Evolutionary conservation across 2,797 vertebrate genomes (phyloP), one percentile per base, ranked within the genome.

Genomic region (Hypotaenidia philippensis): DNA sequence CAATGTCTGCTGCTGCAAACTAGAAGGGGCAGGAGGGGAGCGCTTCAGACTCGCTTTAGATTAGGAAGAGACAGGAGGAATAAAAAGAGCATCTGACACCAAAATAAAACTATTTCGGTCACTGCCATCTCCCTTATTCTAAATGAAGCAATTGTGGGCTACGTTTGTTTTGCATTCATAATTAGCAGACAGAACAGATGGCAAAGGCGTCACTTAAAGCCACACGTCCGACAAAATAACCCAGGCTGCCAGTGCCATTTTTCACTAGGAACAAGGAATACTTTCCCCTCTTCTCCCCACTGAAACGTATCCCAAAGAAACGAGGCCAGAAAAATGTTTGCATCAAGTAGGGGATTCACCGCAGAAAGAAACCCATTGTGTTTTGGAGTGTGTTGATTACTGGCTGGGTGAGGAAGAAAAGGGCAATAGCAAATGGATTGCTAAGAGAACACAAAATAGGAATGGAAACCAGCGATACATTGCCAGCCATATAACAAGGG

Each of bases 171-270:
- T 97, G 96, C 96, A 96, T 96, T 97, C 94, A 47, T 96, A 95
- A 97, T 96, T 95, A 97, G 96, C 96, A 96, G 95, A 95, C 95
- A 40, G 96, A 97, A 97, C 96, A 97, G 96, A 97, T 97, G 96
- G 96, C 95, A 96, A 94, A 96, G 96, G 95, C 95, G 87, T 94
- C 95, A 79, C 96, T 97, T 95, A 96, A 96, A 97, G 95, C 77
- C 95, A 95, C 95, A 95, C 91, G 94, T 27, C 93, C 59, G 83
- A 96, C 95, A 93, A 93, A 96, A 96, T 94, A 90, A 91, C 96
- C 96, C 94, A 84, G 94, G 88, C 96, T 96, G 96, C 96, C 96
- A 97, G 93, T 66, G 95, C 85, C 22, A 63, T 53, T 59, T 32
- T 60, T 53, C 91, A 22, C 77, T 41, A 74, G 91, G 93, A 96